These are phyloP conservation scores for Sitodiplosis mosellana DNA, from an alignment of 1,140 invertebrate genomes.

Conservation along the genomic window DNA sequence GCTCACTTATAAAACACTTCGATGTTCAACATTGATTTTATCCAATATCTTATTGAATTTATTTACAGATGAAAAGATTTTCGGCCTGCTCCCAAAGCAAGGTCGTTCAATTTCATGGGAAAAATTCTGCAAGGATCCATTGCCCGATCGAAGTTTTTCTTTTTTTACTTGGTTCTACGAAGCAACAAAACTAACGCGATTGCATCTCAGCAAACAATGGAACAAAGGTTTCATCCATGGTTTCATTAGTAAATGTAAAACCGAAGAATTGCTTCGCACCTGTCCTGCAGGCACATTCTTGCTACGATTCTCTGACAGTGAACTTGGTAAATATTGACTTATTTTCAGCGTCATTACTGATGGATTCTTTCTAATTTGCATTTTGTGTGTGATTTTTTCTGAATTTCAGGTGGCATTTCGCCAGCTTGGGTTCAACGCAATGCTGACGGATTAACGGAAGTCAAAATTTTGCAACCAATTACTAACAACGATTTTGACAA, in stretches of 20 bases:
- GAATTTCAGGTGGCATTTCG: slow-evolving; percentile 54
- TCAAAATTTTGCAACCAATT: no score
- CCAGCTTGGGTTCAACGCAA: slow-evolving; percentile 76
- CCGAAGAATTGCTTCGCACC: no score
- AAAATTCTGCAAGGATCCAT: slow-evolving; percentile 77
- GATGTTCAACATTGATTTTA: no score
- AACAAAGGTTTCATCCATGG: slow-evolving; percentile 73
- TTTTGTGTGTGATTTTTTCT: no score
- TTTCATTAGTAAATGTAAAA: no score
- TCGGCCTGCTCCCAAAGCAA: slow-evolving; percentile 16
- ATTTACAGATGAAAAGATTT: slow-evolving; percentile 1
- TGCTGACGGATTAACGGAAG: slow-evolving; percentile 5
- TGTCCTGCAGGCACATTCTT: no score
- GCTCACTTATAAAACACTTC: no score
- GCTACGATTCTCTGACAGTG: slow-evolving; percentile 81
- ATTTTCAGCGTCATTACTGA: no score
- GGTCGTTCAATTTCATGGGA: slow-evolving; percentile 53
- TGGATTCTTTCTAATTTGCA: no score
- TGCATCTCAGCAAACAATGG: slow-evolving; percentile 73
- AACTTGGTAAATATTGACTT: slow-evolving; percentile 32
- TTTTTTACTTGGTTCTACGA: slow-evolving; percentile 97
- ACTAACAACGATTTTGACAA: slow-evolving; percentile 66
- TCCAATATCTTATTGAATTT: no score
- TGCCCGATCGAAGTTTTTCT: slow-evolving; percentile 74
- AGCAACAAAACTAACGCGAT: slow-evolving; percentile 79